Evolutionary conservation across 2,113 vertebrate genomes (phyloP).

Genomic region (Copsychus sechellarum): DNA sequence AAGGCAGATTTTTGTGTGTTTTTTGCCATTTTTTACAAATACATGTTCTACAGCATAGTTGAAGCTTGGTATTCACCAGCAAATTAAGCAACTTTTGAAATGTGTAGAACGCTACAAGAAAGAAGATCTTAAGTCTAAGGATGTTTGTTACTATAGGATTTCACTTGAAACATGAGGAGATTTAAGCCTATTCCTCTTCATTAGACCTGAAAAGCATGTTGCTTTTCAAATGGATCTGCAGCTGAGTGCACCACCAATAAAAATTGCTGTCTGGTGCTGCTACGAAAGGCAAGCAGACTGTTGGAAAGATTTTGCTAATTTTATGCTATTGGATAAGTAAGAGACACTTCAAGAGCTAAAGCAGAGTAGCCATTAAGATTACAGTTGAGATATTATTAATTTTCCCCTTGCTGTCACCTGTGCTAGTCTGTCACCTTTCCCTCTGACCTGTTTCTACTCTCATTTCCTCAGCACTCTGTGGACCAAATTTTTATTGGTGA

Average conservation of each 20-base stretch:
- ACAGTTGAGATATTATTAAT: slow-evolving; percentile 34
- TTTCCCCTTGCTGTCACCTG: background rate
- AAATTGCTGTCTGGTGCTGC: background rate
- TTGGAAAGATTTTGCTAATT: background rate
- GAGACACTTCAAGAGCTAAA: background rate
- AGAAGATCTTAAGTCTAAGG: background rate
- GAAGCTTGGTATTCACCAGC: background rate
- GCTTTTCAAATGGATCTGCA: background rate
- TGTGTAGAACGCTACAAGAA: background rate
- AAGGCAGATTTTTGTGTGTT: background rate
- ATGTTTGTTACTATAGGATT: background rate
- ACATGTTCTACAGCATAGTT: background rate
- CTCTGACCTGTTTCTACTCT: slow-evolving; percentile 10
- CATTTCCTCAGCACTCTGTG: background rate
- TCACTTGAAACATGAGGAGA: background rate
- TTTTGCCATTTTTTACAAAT: background rate
- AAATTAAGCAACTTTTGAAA: background rate
- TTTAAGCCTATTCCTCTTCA: background rate
- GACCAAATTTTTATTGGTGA: slow-evolving; percentile 13
- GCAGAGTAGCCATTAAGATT: slow-evolving; percentile 5
- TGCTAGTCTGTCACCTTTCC: slow-evolving; percentile 22
- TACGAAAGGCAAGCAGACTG: background rate
- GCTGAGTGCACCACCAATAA: background rate
- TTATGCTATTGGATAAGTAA: background rate
- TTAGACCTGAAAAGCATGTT: background rate